Percentiles rank a stretch among this genome's conserved stretches.
These are phyloP conservation scores for Thripadectes ignobilis DNA, from an alignment of 2,797 vertebrate genomes.

Conservation along the genomic window DNA sequence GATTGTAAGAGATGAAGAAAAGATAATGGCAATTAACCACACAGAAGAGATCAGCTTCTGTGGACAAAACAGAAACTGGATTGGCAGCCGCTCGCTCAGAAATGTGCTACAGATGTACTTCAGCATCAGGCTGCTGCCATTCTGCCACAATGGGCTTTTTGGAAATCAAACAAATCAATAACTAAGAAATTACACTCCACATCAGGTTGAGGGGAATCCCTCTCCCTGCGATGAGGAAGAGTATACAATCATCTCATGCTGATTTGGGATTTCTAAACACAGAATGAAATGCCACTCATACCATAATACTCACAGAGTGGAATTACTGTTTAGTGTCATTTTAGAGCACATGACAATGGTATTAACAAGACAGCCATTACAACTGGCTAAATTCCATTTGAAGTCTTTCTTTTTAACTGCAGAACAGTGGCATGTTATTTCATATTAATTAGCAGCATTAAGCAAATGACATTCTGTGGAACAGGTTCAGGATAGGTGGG, in stretches of 20 bases:
- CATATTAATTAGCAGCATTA: conserved; percentile 17
- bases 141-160: not conserved
- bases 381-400: not conserved
- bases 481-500: conserved; percentile 6
- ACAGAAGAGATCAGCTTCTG: conserved; percentile 49
- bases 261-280: conserved; percentile 23
- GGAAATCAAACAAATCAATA: conserved; percentile 45
- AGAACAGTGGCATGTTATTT: not conserved
- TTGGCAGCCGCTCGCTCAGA: conserved; percentile 33
- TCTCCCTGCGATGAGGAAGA: not conserved
- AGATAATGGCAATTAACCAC: conserved; percentile 48
- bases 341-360: not conserved
- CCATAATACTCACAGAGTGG: not conserved
- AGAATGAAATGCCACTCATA: conserved; percentile 26
- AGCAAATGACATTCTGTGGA: not conserved
- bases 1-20: not conserved
- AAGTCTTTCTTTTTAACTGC: conserved; percentile 4
- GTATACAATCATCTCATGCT: conserved; percentile 24
- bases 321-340: conserved; percentile 32
- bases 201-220: conserved; percentile 25
- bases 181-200: conserved; percentile 18
- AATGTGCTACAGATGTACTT: conserved; percentile 24
- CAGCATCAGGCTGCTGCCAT: not conserved
- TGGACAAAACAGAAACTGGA: conserved; percentile 38
- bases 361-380: conserved; percentile 16